Conservation (phyloP, 2,113 vertebrate genomes). For the Gobiocypris rarus region DNA sequence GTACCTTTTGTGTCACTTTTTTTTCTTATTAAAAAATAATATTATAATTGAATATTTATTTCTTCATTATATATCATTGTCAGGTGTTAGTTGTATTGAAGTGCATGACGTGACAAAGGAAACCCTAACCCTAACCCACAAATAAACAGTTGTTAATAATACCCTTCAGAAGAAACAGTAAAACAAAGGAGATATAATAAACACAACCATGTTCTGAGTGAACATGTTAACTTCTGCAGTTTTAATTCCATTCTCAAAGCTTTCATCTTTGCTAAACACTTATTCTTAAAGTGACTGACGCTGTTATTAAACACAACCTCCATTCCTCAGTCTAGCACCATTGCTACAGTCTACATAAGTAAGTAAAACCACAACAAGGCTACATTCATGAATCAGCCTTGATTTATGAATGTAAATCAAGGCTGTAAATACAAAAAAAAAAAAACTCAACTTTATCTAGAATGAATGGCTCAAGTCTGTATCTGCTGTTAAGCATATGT, state of each 20-base stretch:
- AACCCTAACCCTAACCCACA: no score
- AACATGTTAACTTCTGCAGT: neutral
- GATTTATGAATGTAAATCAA: no score
- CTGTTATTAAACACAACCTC: neutral
- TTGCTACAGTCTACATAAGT: conserved; percentile 1
- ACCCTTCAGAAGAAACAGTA: no score
- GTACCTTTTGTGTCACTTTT: no score
- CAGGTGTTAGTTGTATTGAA: no score
- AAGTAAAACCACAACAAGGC: neutral
- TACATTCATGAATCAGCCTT: conserved; percentile 27
- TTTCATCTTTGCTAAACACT: neutral
- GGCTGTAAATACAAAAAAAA: no score
- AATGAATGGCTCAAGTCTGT: neutral
- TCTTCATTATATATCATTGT: no score
- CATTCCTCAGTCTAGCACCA: neutral
- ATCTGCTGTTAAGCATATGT: neutral
- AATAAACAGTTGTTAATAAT: no score
- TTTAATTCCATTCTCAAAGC: neutral
- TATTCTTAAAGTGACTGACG: neutral
- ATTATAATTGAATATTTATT: no score
- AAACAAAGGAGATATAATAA: no score
- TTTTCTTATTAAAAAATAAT: no score
- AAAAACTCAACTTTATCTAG: neutral
- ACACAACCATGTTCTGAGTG: neutral
- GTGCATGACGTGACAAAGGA: no score